Evolutionary conservation across 2,113 vertebrate species (phyloP).

Genomic region (Poeciliopsis retropinna): DNA sequence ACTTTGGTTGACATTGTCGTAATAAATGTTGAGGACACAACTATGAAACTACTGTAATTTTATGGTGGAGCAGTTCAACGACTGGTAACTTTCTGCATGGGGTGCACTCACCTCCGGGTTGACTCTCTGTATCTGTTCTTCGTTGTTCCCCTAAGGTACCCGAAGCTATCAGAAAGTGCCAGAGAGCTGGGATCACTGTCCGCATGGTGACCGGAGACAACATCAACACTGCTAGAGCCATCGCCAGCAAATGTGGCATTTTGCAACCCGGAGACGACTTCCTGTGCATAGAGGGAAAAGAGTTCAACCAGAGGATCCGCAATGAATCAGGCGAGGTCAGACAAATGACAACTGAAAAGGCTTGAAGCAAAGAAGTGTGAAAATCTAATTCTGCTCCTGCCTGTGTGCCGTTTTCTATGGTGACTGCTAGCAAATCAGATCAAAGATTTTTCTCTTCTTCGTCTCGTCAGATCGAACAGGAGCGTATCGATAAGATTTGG

Average conservation of each 20-base stretch:
- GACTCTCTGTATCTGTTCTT: neutral
- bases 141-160: slow-evolving; percentile 84
- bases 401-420: neutral
- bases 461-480: slow-evolving; percentile 91
- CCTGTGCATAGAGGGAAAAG: slow-evolving; percentile 96
- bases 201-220: slow-evolving; percentile 99
- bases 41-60: no score
- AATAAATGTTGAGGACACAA: no score
- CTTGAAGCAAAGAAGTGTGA: neutral
- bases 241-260: slow-evolving; percentile 95
- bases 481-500: slow-evolving; percentile 97
- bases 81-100: no score
- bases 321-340: slow-evolving; percentile 94
- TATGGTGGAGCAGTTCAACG: no score
- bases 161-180: slow-evolving; percentile 95
- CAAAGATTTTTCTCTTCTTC: neutral
- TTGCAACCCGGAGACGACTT: slow-evolving; percentile 94
- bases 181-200: slow-evolving; percentile 96
- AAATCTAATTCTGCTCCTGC: neutral
- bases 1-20: no score
- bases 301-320: slow-evolving; percentile 94
- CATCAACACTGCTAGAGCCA: slow-evolving; percentile 96
- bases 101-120: no score
- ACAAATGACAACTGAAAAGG: neutral
- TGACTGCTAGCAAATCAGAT: neutral